phyloP scores from a whole-genome alignment of 2,113 vertebrate species.

The Alces alces region DNA sequence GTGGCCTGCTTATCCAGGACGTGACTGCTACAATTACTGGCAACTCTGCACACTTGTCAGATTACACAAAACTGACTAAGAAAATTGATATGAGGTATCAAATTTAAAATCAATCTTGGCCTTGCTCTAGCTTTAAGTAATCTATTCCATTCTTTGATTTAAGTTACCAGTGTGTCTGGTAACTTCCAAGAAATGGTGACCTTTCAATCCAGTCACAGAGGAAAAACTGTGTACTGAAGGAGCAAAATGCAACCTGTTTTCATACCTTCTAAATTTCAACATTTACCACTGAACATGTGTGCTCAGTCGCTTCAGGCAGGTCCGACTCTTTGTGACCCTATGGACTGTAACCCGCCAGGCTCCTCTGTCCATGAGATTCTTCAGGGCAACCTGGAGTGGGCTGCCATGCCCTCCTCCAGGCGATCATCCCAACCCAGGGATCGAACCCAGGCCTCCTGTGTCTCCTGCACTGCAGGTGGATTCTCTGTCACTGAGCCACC shows the following conservation, averaged over 20 bases:
- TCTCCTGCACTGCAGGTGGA: neutral
- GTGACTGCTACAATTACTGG: neutral
- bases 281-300: neutral
- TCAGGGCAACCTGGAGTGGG: neutral
- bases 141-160: neutral
- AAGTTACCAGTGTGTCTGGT: neutral
- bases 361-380: neutral
- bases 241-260: neutral
- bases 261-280: slow-evolving; percentile 1
- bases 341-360: neutral
- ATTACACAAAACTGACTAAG: neutral
- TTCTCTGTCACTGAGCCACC: neutral
- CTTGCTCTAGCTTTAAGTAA: neutral
- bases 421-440: neutral
- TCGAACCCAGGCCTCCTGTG: neutral
- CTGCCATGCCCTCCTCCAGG: neutral
- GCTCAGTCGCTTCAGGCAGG: neutral
- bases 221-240: neutral
- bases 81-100: neutral
- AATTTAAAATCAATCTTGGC: neutral
- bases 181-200: neutral
- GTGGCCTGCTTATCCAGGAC: slow-evolving; percentile 43
- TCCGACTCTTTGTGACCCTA: neutral
- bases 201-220: neutral
- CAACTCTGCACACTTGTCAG: neutral